Conservation (phyloP, 2,113 vertebrate genomes). For the Eublepharis macularius region DNA sequence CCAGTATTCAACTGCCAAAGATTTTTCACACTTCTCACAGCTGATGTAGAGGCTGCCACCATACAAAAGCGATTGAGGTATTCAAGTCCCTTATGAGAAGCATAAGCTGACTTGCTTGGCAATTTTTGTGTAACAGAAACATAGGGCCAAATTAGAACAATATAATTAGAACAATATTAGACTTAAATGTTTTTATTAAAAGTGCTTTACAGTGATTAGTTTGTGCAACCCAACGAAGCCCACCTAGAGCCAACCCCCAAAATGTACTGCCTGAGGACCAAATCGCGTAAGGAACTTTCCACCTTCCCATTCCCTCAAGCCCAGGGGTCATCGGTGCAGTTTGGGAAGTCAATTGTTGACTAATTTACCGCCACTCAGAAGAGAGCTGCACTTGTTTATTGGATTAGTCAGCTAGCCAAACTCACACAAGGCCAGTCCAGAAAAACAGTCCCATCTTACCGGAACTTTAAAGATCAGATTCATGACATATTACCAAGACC, state of each 20-base stretch:
- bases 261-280: neutral
- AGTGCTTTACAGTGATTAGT: slow-evolving; percentile 30
- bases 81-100: neutral
- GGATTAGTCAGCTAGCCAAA: neutral
- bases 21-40: neutral
- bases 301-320: neutral
- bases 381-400: neutral
- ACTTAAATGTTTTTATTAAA: slow-evolving; percentile 26
- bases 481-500: neutral
- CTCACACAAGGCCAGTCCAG: neutral
- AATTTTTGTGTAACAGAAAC: neutral
- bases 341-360: neutral
- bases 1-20: neutral
- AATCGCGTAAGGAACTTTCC: neutral
- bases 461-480: neutral
- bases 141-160: neutral
- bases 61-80: neutral
- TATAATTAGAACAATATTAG: neutral
- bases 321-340: neutral
- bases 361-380: neutral
- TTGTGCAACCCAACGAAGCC: neutral
- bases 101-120: neutral
- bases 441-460: neutral
- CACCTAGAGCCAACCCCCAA: neutral
- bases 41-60: neutral